Evolutionary conservation across 2,797 vertebrate species (phyloP).

Genomic region (Caiman crocodilus): DNA sequence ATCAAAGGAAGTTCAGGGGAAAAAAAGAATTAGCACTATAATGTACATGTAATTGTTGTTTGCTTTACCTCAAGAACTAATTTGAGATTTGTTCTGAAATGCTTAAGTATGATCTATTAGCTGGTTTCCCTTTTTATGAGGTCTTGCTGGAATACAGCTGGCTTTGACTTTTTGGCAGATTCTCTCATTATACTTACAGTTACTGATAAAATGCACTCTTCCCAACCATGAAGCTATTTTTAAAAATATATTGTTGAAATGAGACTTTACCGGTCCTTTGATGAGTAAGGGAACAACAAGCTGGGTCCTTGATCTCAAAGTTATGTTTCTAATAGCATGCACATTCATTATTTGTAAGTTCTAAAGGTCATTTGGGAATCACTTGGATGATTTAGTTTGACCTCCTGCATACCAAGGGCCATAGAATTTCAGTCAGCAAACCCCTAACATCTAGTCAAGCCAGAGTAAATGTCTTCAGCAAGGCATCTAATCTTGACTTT

Average conservation of each 20-base stretch:
- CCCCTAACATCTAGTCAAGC: not conserved
- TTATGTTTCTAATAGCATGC: not conserved
- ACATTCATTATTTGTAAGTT: not conserved
- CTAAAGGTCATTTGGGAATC: not conserved
- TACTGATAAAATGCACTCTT: not conserved
- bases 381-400: not conserved
- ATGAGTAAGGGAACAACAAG: not conserved
- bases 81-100: not conserved
- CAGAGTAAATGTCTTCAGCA: not conserved
- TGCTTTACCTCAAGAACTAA: not conserved
- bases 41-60: rapidly evolving
- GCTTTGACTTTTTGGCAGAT: not conserved
- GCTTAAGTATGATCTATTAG: not conserved
- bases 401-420: not conserved
- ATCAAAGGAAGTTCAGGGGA: not conserved
- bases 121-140: not conserved
- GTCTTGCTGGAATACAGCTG: not conserved
- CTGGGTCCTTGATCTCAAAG: not conserved
- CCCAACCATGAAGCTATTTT: not conserved
- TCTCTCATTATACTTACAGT: not conserved
- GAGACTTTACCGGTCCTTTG: not conserved
- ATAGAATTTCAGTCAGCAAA: not conserved
- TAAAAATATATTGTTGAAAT: not conserved
- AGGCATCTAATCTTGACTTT: not conserved
- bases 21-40: not conserved